phyloP scores from a whole-genome alignment of 2,113 vertebrate genomes.

The Bujurquina vittata region DNA sequence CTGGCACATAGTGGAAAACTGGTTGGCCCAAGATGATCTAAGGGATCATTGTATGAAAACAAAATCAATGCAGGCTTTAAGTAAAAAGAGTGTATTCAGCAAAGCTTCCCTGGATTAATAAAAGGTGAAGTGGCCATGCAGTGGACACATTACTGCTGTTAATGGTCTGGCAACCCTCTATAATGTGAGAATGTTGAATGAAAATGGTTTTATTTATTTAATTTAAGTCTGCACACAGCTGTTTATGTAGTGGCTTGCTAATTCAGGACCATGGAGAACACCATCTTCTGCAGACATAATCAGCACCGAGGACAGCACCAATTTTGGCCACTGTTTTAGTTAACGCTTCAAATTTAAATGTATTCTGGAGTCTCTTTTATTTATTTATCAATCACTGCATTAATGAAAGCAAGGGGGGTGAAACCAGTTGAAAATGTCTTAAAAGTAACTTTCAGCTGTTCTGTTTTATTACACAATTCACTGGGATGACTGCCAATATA shows the following conservation, averaged over 20 bases:
- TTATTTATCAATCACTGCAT: not conserved
- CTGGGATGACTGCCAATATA: not conserved
- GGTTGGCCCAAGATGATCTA: not conserved
- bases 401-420: not conserved
- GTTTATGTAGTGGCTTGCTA: not conserved
- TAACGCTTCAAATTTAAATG: not conserved
- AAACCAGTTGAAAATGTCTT: not conserved
- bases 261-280: conserved; percentile 60
- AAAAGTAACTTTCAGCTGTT: not conserved
- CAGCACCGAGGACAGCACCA: conserved; percentile 63
- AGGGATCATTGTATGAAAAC: not conserved
- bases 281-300: not conserved
- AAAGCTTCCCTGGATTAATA: not conserved
- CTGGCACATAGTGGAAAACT: not conserved
- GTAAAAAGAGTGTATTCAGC: conserved; percentile 20
- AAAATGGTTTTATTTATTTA: not conserved
- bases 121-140: not conserved
- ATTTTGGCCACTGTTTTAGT: not conserved
- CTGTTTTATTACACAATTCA: not conserved
- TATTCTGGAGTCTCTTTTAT: not conserved
- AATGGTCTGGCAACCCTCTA: not conserved
- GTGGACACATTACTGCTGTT: not conserved
- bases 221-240: not conserved
- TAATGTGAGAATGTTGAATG: not conserved
- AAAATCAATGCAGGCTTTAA: conserved; percentile 4